Evolutionary conservation across 2,797 vertebrate genomes (phyloP).

Genomic region (Setipinna tenuifilis): DNA sequence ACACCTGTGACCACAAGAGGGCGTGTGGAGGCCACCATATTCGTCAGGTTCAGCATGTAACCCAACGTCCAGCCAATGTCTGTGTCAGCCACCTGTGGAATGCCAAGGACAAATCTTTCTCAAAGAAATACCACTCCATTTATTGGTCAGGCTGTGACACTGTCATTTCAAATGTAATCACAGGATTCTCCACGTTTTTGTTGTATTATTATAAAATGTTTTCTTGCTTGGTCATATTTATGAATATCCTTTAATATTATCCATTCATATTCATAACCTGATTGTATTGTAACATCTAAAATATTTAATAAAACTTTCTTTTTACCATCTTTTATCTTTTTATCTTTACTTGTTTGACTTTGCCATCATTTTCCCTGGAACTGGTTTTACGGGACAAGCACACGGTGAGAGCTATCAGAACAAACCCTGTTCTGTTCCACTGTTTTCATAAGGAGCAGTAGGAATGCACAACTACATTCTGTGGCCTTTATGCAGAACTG

Average conservation of each 20-base stretch:
- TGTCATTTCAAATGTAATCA: too few species aligned
- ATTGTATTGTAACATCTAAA: not conserved
- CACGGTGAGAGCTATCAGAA: not conserved
- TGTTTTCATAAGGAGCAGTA: not conserved
- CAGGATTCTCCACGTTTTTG: too few species aligned
- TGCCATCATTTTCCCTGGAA: not conserved
- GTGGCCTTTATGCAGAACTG: not conserved
- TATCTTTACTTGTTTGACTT: not conserved
- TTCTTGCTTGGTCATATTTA: not conserved
- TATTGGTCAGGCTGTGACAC: not conserved
- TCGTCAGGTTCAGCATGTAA: slow-evolving; percentile 83
- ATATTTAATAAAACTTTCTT: not conserved
- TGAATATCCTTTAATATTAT: not conserved
- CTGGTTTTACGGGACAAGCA: not conserved
- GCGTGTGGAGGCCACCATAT: slow-evolving; percentile 67
- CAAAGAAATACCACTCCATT: not conserved
- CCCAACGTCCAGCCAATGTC: slow-evolving; percentile 83
- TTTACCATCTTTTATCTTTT: not conserved
- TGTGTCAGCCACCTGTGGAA: slow-evolving; percentile 68
- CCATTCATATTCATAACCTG: not conserved
- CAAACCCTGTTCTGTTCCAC: not conserved
- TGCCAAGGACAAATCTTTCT: not conserved
- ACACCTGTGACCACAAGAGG: slow-evolving; percentile 60
- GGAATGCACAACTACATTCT: not conserved
- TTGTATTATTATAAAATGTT: not conserved